Conservation (phyloP, 2,888 invertebrate genomes). For the Leptinotarsa juncta region DNA sequence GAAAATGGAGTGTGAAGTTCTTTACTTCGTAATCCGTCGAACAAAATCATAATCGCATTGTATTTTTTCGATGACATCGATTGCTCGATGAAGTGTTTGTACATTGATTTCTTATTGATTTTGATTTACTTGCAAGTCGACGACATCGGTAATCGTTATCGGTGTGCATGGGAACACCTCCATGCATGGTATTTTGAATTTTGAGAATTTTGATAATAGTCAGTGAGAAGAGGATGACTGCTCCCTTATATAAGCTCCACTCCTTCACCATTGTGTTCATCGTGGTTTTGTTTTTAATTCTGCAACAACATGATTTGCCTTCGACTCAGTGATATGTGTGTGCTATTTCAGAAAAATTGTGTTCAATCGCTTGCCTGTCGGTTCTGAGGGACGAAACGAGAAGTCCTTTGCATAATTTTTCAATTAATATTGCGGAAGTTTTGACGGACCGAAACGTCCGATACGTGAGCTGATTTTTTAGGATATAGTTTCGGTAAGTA, state of each 20-base stretch:
- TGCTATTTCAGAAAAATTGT: slow-evolving; percentile 30
- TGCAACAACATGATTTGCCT: slow-evolving; percentile 42
- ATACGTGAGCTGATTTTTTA: slow-evolving; percentile 25
- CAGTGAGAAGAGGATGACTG: slow-evolving; percentile 32
- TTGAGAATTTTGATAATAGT: slow-evolving; percentile 16
- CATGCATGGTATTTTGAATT: slow-evolving; percentile 19
- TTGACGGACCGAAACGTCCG: slow-evolving; percentile 10
- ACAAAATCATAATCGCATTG: slow-evolving; percentile 31
- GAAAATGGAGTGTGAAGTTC: slow-evolving; percentile 41
- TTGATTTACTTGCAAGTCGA: slow-evolving; percentile 25
- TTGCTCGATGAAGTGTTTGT: slow-evolving; percentile 36
- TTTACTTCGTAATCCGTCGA: slow-evolving; percentile 30
- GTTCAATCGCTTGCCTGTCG: slow-evolving; percentile 24
- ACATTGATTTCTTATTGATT: slow-evolving; percentile 29
- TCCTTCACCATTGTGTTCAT: slow-evolving; percentile 41
- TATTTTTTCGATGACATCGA: slow-evolving; percentile 38
- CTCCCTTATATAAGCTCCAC: slow-evolving; percentile 35
- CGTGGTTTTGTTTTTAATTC: slow-evolving; percentile 41
- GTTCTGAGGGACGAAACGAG: slow-evolving; percentile 22
- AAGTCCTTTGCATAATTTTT: slow-evolving; percentile 26
- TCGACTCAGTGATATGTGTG: slow-evolving; percentile 22
- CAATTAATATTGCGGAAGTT: slow-evolving; percentile 26
- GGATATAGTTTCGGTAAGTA: slow-evolving; percentile 1
- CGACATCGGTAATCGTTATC: slow-evolving; percentile 30
- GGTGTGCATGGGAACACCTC: slow-evolving; percentile 9